Conservation (phyloP, 2,797 vertebrate species). For the Choloepus didactylus region DNA sequence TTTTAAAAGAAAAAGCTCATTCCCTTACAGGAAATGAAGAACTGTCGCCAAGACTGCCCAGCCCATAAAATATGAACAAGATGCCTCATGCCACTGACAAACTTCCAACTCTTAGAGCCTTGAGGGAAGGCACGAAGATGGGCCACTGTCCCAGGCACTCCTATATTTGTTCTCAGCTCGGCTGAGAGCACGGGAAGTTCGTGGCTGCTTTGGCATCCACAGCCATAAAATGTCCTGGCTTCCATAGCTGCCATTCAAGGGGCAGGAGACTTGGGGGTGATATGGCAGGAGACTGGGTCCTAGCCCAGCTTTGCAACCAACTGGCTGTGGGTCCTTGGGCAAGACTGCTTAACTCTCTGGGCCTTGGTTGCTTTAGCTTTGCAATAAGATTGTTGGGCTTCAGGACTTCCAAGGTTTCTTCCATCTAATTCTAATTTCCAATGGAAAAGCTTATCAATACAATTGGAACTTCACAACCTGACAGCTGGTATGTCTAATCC, state of each 20-base stretch:
- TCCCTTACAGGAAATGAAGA: constrained; percentile 83
- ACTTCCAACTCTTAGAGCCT: constrained; percentile 46
- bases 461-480: background rate
- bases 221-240: background rate
- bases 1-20: constrained; percentile 69
- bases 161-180: constrained; percentile 30
- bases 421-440: constrained; percentile 10
- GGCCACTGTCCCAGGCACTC: constrained; percentile 34
- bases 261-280: background rate
- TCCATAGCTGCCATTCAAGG: background rate
- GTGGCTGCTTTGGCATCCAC: background rate
- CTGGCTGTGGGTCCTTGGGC: background rate
- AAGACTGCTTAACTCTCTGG: background rate
- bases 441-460: background rate
- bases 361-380: background rate
- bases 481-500: background rate
- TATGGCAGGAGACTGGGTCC: background rate
- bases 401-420: background rate
- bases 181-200: constrained; percentile 37
- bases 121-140: constrained; percentile 22
- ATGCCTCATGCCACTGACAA: constrained; percentile 73
- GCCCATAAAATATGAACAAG: constrained; percentile 84
- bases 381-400: background rate
- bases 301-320: background rate
- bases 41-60: constrained; percentile 84